Percentiles rank a stretch among this genome's conserved stretches.
These are phyloP conservation scores for Actinia equina DNA, from an alignment of 64 coral and sea anemone genomes.

Conservation along the genomic window DNA sequence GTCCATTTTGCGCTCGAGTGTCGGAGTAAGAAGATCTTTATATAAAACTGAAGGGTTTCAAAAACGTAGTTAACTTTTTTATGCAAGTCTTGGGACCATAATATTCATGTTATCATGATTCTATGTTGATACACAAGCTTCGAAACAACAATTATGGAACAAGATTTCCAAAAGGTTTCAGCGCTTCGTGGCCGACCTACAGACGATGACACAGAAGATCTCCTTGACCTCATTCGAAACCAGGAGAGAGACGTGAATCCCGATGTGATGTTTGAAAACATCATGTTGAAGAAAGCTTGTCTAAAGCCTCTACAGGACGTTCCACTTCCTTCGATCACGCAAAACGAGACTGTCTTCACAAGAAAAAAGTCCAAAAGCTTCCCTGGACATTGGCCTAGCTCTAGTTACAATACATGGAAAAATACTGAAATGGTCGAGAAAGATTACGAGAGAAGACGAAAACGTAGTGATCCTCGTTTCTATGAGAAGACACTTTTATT, in stretches of 20 bases:
- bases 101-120: no score
- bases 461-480: background rate
- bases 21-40: no score
- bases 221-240: background rate
- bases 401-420: background rate
- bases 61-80: no score
- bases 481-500: background rate
- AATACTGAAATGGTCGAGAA: background rate
- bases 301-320: background rate
- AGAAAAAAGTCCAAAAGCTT: background rate
- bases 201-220: background rate
- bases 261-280: background rate
- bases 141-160: background rate
- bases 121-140: background rate
- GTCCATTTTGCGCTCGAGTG: no score
- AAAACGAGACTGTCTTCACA: background rate
- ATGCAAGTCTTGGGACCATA: background rate
- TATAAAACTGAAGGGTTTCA: no score
- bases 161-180: background rate
- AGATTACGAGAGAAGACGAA: background rate
- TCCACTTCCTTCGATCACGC: background rate
- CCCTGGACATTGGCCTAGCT: background rate
- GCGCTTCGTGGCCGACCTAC: background rate
- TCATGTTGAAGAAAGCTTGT: conserved; percentile 7
- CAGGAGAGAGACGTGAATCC: background rate